Evolutionary conservation across 2,888 invertebrate species (phyloP), one percentile per base, ranked within the genome.

Genomic region (Opisthograptis luteolata): DNA sequence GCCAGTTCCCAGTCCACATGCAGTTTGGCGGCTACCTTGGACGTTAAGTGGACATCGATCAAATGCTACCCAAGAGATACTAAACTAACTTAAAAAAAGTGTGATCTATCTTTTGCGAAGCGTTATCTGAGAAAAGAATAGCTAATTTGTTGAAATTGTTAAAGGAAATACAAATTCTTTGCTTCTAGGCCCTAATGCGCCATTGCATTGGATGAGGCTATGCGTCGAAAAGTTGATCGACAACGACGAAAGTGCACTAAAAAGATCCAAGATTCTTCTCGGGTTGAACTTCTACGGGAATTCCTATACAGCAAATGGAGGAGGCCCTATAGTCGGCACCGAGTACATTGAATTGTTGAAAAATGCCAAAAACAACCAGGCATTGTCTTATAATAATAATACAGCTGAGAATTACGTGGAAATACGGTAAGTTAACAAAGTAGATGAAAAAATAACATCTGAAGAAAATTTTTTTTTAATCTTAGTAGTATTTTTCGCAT

Each of bases 281-380:
- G 98, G 98, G 0, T 79, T 98, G 3, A 99, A 98, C 80, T 97
- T 98, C 86, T 99, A 98, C 83, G 98, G 98, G 1, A 95, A 97
- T 76, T 96, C 96, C 60, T 98, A 95, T 67, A 95, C 95, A 0
- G 92, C 94, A 0, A 94, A 94, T 63, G 96, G 96, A 1, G 97
- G 97, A 2, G 95, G 95, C 0, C 94, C 98, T 0, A 95, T 98
- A 49, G 87, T 97, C 7, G 96, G 95, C 1, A 91, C 92, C 3
- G 94, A 96, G 72, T 98, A 95, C 74, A 87, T 98, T 39, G 94
- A 96, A 55, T 85, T 95, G 34, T 79, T 98, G 31, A 94, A 94
- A 62, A 92, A 93, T 63, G 92, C 94, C 0, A 96, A 96, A 76
- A 95, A 60, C 39, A 89, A 95, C 32, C 95, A 95, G 73, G 86